Percentiles rank a stretch among this genome's conserved stretches.
These are phyloP conservation scores for Heliconius charithonia DNA, from an alignment of 2,888 invertebrate genomes.

Conservation along the genomic window DNA sequence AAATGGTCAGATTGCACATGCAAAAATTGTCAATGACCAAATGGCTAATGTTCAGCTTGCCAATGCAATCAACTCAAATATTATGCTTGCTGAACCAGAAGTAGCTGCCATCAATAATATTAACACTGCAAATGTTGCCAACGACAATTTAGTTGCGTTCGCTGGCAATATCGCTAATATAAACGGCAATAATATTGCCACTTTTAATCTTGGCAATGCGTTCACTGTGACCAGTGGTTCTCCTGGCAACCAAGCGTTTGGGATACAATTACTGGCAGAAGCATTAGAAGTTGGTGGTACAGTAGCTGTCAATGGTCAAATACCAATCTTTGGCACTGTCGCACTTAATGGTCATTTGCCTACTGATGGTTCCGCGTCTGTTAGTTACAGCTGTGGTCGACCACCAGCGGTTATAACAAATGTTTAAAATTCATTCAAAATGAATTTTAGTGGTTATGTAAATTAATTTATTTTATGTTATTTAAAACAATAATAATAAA, in stretches of 20 bases:
- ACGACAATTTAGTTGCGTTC: conserved; percentile 42
- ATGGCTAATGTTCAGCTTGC: conserved; percentile 7
- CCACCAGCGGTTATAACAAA: background rate
- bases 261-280: conserved; percentile 61
- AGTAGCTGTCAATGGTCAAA: conserved; percentile 61
- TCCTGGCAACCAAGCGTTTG: conserved; percentile 53
- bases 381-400: conserved; percentile 56
- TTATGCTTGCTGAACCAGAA: conserved; percentile 36
- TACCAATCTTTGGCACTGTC: conserved; percentile 66
- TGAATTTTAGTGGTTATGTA: background rate
- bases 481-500: conserved; percentile 6
- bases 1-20: background rate
- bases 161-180: conserved; percentile 46
- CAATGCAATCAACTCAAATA: conserved; percentile 38
- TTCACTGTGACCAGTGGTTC: conserved; percentile 53
- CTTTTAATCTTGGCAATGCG: conserved; percentile 51
- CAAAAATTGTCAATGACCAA: conserved; percentile 18
- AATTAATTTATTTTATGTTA: conserved; percentile 12
- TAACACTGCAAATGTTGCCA: conserved; percentile 35
- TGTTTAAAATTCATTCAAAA: background rate
- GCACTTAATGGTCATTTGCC: conserved; percentile 62
- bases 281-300: conserved; percentile 64
- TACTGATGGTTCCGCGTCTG: conserved; percentile 59
- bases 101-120: conserved; percentile 29
- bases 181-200: conserved; percentile 51